Percentiles rank a stretch among this genome's conserved stretches.
These are phyloP conservation scores for Melanophora roralis DNA, from an alignment of 2,888 invertebrate genomes.

Conservation along the genomic window DNA sequence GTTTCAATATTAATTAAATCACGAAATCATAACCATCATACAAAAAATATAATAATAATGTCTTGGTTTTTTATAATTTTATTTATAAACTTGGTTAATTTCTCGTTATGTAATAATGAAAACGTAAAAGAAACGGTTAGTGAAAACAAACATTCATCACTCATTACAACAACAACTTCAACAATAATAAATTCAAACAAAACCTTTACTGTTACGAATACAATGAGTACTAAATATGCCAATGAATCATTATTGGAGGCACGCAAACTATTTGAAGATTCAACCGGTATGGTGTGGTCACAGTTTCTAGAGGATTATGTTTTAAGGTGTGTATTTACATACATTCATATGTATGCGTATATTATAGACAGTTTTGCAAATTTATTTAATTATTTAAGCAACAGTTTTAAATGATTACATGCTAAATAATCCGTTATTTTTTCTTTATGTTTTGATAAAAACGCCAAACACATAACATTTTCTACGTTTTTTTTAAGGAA, in stretches of 20 bases:
- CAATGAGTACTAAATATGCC: conserved; percentile 67
- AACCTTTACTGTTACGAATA: conserved; percentile 36
- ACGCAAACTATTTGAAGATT: conserved; percentile 46
- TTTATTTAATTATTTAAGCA: too few relatives aligned
- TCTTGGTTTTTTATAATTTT: conserved; percentile 60
- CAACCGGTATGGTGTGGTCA: conserved; percentile 78
- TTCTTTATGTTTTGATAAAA: too few relatives aligned
- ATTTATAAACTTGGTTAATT: conserved; percentile 65
- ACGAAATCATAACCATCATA: conserved; percentile 23
- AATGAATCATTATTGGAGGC: conserved; percentile 67
- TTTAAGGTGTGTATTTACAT: too few relatives aligned
- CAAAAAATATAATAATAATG: conserved; percentile 54
- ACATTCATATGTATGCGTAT: too few relatives aligned
- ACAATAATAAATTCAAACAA: conserved; percentile 48
- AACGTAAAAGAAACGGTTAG: conserved; percentile 29
- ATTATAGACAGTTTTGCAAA: too few relatives aligned
- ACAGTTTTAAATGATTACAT: too few relatives aligned
- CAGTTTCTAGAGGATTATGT: conserved; percentile 83
- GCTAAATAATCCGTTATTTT: too few relatives aligned
- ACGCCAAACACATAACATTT: too few relatives aligned
- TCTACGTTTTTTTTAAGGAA: too few relatives aligned
- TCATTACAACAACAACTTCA: conserved; percentile 38
- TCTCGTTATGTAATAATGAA: conserved; percentile 70
- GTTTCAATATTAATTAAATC: conserved; percentile 1
- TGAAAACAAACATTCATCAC: conserved; percentile 63